phyloP scores from a whole-genome alignment of 2,888 invertebrate species.

The Idaea dimidiata region DNA sequence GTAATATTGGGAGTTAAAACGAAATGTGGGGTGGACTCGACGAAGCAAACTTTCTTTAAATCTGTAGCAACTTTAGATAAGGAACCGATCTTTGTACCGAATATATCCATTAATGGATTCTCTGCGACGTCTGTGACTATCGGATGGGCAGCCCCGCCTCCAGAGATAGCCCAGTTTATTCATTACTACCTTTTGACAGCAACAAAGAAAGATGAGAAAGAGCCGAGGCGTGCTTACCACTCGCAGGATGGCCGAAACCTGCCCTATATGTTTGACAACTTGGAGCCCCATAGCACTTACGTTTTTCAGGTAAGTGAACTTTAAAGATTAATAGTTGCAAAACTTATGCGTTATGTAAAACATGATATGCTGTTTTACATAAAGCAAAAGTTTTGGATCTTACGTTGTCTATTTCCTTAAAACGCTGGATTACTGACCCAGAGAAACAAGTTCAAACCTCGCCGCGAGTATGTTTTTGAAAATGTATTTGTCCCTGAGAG shows the following conservation, averaged over 20 bases:
- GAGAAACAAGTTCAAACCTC: no score
- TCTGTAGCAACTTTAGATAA: conserved; percentile 82
- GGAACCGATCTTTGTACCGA: conserved; percentile 90
- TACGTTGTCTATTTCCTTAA: no score
- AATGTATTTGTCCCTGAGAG: no score
- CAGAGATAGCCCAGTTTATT: conserved; percentile 84
- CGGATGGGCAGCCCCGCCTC: conserved; percentile 87
- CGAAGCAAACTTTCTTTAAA: conserved; percentile 48
- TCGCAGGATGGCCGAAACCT: conserved; percentile 83
- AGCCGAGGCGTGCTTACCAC: conserved; percentile 82
- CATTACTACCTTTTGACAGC: conserved; percentile 88
- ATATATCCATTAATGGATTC: conserved; percentile 86
- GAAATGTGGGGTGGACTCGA: conserved; percentile 81
- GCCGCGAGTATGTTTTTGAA: no score
- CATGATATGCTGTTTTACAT: no score
- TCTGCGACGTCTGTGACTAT: conserved; percentile 89
- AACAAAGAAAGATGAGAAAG: conserved; percentile 76
- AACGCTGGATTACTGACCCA: no score
- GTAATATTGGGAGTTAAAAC: conserved; percentile 86
- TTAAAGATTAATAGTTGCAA: no score
- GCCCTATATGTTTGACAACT: conserved; percentile 88
- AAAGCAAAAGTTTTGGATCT: no score
- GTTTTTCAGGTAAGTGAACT: conserved; percentile 83
- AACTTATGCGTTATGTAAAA: no score
- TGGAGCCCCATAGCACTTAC: conserved; percentile 90